A percentile compares a stretch with the other conserved stretches of the same genome.
phyloP scores from a whole-genome alignment of 2,888 invertebrate genomes.

The Fragum whitleyi region DNA sequence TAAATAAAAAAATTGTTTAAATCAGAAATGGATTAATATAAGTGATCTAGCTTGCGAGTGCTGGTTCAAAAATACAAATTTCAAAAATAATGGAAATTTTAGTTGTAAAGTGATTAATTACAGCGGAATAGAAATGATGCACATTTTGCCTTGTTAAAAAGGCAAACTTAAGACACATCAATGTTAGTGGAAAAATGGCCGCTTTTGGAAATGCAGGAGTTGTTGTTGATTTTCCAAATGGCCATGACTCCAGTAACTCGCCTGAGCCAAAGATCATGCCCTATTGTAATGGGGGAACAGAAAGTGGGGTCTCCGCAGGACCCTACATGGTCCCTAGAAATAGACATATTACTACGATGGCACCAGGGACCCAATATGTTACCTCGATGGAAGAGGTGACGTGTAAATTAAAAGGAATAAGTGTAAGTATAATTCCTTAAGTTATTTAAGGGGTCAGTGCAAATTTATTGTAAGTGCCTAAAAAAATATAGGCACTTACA shows the following conservation, averaged over 20 bases:
- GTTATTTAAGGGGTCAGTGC: too few relatives aligned
- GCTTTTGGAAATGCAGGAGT: constrained; percentile 1
- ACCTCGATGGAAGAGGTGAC: constrained; percentile 62
- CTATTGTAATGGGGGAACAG: constrained; percentile 54
- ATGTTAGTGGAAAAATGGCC: constrained; percentile 14
- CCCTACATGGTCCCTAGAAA: constrained; percentile 21
- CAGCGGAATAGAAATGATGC: background rate
- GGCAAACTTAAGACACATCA: background rate
- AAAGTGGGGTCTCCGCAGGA: constrained; percentile 12
- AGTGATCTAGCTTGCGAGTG: too few relatives aligned
- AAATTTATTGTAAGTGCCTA: too few relatives aligned
- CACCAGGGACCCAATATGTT: constrained; percentile 33
- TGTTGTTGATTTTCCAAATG: constrained; percentile 33
- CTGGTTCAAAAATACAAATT: too few relatives aligned
- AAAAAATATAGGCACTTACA: too few relatives aligned
- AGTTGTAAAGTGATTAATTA: too few relatives aligned
- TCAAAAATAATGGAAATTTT: too few relatives aligned
- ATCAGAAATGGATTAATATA: too few relatives aligned
- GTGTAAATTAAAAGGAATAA: constrained; percentile 58
- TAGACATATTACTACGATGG: constrained; percentile 29
- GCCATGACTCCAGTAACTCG: constrained; percentile 9
- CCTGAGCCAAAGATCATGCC: constrained; percentile 26
- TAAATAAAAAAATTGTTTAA: too few relatives aligned
- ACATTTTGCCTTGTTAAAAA: background rate
- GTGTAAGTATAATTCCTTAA: constrained; percentile 40